phyloP scores from a whole-genome alignment of 2,113 vertebrate genomes.

The Acrocephalus kingi region DNA sequence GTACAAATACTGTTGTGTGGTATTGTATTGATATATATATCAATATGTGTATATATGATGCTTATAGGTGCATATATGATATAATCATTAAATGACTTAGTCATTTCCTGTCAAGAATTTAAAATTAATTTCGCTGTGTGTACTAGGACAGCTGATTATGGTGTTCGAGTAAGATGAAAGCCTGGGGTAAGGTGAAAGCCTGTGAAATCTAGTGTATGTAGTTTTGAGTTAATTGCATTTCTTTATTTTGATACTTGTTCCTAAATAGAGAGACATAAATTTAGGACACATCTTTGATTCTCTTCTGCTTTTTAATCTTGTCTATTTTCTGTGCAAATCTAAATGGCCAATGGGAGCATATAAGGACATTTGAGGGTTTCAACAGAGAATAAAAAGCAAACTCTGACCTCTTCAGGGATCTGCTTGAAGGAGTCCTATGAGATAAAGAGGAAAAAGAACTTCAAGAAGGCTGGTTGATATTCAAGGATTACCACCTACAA shows the following conservation, averaged over 20 bases:
- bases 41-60: neutral
- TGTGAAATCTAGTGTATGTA: neutral
- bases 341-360: neutral
- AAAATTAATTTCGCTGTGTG: neutral
- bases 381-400: neutral
- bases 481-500: neutral
- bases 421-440: neutral
- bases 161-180: neutral
- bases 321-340: neutral
- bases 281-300: neutral
- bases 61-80: neutral
- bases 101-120: neutral
- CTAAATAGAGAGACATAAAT: neutral
- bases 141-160: neutral
- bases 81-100: neutral
- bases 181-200: neutral
- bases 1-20: neutral
- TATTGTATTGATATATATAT: neutral
- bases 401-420: neutral
- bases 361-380: neutral
- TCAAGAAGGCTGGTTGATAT: neutral
- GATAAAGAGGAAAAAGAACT: neutral
- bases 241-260: neutral
- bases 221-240: neutral
- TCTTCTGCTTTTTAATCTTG: neutral